Base-by-base conservation (phyloP, 2,797 vertebrate species). In the Phoebastria nigripes region DNA sequence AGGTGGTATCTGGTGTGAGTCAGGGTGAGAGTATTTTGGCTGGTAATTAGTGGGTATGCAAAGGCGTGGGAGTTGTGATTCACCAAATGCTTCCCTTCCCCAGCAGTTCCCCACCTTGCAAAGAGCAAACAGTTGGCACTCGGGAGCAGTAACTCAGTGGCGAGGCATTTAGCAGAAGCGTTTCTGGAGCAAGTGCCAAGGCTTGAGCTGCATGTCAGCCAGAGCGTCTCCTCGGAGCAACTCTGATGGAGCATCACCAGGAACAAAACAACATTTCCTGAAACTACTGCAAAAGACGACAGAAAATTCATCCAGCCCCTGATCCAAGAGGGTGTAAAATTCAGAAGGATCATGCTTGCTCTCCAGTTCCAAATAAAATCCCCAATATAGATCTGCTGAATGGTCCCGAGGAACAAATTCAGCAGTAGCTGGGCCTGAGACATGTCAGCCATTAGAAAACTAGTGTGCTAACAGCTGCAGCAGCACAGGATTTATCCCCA, bases 1-100 rank as follows among this genome's bases (percentile, higher is more conserved):
- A 95, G 80, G 80, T 95, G 73, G 77, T 58, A 96, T 80, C n/a
- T 90, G 56, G 26, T 35, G 33, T 90, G 91, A 96, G 22, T 74
- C 84, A 96, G 51, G 41, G 26, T 71, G 39, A 20, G 94, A 90
- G 52, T 51, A 93, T 94, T 89, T 87, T 92, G 90, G 67, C 78
- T 58, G n/a, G 31, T 56, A 56, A 77, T 62, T 11, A 1, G 11
- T 6, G 78, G 71, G 42, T 52, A 88, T 55, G 85, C 54, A n/a
- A 72, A 77, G 54, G 66, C 22, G 2, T 90, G 70, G 94, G 85
- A 87, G 86, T 46, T 82, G 78, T 94, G 90, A 95, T 66, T 97
- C 88, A 95, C 31, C 1, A 67, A 89, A 77, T 6, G 49, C 39
- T 66, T 90, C 85, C 69, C 70, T 72, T 71, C 44, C 14, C 41